Base-by-base conservation (phyloP, 1,140 invertebrate species). In the Zaprionus kolodkinae region DNA sequence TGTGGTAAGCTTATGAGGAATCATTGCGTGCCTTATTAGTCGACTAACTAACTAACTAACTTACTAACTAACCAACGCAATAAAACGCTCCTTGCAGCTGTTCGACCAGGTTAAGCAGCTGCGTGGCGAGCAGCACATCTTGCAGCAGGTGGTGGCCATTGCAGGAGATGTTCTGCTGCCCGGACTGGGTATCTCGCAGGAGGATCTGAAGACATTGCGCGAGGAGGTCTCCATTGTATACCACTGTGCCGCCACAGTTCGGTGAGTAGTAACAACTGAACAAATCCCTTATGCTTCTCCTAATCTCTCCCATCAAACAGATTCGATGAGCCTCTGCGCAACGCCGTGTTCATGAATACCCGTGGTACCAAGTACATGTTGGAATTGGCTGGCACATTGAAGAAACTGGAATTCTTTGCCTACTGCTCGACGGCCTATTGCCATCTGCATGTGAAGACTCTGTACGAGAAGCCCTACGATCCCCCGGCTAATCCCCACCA, bases 211-310 rank as follows among this genome's bases (percentile, higher is more conserved):
- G 65, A 93, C 94, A 15, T 91, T 99, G 0, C 93, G 93, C 25
- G 94, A 97, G 6, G 95, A 96, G 72, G 95, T 98, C 1, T 94
- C 96, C 40, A 95, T 99, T 56, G 96, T 99, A 0, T 97, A 97
- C 87, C 98, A 99, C 87, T 97, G 95, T 33, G 98, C 98, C 0
- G 98, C 98, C 0, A 99, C 98, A 48, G 96, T 97, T 64, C 90
- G 92, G 91, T 92, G 33, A 79, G 78, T 55, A 12, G 33, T 17
- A 11, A 6, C 9, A 27, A 15, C 9, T 38, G 2, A 11, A 5
- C 6, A 11, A 7, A 52, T 1, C 15, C 13, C 6, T 17, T 9
- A 3, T n/a, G 0, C 17, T 65, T n/a, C 11, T 7, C 27, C 35
- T 45, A 38, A 12, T 0, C 6, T 3, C 11, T 1, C 0, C 38